Evolutionary conservation across 2,888 invertebrate species (phyloP), one percentile per base, ranked within the genome.

Genomic region (Archips xylosteana): DNA sequence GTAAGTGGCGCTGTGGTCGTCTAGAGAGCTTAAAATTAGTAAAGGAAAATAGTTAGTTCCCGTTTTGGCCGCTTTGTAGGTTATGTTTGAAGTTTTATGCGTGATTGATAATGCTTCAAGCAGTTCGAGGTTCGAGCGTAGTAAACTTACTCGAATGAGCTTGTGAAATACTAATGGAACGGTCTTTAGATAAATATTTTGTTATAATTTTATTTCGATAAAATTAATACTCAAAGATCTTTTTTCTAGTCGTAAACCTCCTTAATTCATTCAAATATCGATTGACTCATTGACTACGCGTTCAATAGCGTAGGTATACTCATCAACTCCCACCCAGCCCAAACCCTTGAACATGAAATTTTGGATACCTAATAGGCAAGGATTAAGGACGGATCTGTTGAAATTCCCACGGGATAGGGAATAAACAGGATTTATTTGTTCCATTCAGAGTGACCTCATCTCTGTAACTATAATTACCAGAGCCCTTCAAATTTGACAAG

Each of bases 61-160:
- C 12, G 23, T 42, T 59, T 64, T 49, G 36, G 39, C 51, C 49
- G 42, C 9, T 49, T 57, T 47, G 63, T 45, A 32, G 12, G 9
- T 32, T 72, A 68, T 59, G 36, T 72, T 65, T 65, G 71, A 3
- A 36, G n/a, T 15, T 70, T 64, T 32, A 51, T 34, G 34, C 39
- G 12, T 70, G 64, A 71, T 71, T 75, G 73, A 67, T 72, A 72
- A 72, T 63, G 72, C 63, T 23, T 23, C 23, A 1, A 23, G 23
- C 23, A 23, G 23, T 62, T 36, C n/a, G 45, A 63, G 62, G 23
- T 62, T 36, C n/a, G 45, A 63, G 62, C 67, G 57, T 67, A 54
- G 8, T 57, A 63, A 57, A 62, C 49, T 45, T 57, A 47, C 10
- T 57, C 15, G 8, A 39, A 60, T 49, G 60, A 72, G 62, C 67